Evolutionary conservation across 2,888 invertebrate species (phyloP).

Genomic region (Blastobasis adustella): DNA sequence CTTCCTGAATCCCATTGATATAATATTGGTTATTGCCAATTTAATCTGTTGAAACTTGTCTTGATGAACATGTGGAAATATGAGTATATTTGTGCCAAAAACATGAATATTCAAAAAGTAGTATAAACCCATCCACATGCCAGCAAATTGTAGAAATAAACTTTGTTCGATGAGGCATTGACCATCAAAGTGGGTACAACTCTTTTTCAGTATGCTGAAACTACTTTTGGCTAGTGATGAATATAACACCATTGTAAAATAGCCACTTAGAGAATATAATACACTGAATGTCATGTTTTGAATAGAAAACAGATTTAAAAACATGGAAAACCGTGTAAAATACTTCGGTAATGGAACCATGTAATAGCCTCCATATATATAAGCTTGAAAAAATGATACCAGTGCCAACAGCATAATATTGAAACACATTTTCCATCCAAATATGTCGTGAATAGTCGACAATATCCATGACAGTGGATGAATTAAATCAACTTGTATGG

Average conservation of each 20-base stretch:
- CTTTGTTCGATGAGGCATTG: constrained; percentile 80
- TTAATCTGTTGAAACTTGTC: constrained; percentile 81
- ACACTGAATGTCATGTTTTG: constrained; percentile 73
- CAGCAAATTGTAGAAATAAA: constrained; percentile 79
- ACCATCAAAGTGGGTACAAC: constrained; percentile 57
- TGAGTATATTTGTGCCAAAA: constrained; percentile 69
- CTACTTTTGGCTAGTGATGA: constrained; percentile 77
- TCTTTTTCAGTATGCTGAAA: constrained; percentile 68
- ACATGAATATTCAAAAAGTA: constrained; percentile 75
- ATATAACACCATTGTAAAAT: constrained; percentile 80
- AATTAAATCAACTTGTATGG: constrained; percentile 77
- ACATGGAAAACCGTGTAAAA: constrained; percentile 79
- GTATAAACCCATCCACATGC: constrained; percentile 78
- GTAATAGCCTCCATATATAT: constrained; percentile 81
- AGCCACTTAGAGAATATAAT: constrained; percentile 78
- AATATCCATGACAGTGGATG: constrained; percentile 80
- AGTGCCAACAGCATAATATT: constrained; percentile 77
- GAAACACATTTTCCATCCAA: constrained; percentile 78
- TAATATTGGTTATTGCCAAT: constrained; percentile 67
- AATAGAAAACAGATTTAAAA: constrained; percentile 76
- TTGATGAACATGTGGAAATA: constrained; percentile 82
- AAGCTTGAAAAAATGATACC: constrained; percentile 81
- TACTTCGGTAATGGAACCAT: constrained; percentile 76
- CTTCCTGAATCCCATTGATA: constrained; percentile 74
- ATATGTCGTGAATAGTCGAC: constrained; percentile 73